Evolutionary conservation across 2,888 invertebrate genomes (phyloP).

Genomic region (Megalurothrips usitatus): DNA sequence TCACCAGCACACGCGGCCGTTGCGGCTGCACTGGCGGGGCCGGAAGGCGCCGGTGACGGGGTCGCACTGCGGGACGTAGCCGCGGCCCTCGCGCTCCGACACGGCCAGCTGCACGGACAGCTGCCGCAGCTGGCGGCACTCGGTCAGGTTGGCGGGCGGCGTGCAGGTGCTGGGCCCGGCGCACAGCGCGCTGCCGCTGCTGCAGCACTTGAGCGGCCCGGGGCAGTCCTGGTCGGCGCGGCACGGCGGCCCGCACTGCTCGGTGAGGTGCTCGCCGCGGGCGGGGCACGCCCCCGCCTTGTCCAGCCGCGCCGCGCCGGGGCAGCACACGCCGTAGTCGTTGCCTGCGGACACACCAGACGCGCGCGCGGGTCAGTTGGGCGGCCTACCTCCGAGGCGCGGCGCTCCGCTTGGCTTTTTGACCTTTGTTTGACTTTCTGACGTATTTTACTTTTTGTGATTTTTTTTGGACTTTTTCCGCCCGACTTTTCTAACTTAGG

Average conservation of each 20-base stretch:
- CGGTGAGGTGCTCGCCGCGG: conserved; percentile 35
- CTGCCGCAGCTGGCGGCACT: conserved; percentile 70
- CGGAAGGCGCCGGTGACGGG: conserved; percentile 61
- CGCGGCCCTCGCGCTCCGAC: conserved; percentile 73
- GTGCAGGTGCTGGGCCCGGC: conserved; percentile 67
- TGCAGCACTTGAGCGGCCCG: conserved; percentile 76
- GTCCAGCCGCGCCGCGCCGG: conserved; percentile 67
- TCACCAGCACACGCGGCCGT: conserved; percentile 84
- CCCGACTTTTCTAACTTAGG: no score
- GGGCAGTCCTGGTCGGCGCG: conserved; percentile 77
- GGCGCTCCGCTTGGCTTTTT: no score
- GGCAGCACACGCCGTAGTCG: conserved; percentile 85
- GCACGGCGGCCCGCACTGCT: conserved; percentile 52
- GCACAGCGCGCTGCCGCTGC: conserved; percentile 53
- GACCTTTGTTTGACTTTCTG: no score
- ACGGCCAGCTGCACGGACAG: conserved; percentile 70
- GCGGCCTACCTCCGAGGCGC: background rate
- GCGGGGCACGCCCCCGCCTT: conserved; percentile 74
- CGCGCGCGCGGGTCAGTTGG: background rate
- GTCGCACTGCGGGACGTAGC: conserved; percentile 78
- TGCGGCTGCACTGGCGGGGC: conserved; percentile 73
- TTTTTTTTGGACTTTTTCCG: no score
- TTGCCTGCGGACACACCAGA: conserved; percentile 50
- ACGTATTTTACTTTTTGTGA: no score
- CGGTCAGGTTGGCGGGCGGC: conserved; percentile 63